phyloP scores from a whole-genome alignment of 2,888 invertebrate genomes.

The Syritta pipiens region DNA sequence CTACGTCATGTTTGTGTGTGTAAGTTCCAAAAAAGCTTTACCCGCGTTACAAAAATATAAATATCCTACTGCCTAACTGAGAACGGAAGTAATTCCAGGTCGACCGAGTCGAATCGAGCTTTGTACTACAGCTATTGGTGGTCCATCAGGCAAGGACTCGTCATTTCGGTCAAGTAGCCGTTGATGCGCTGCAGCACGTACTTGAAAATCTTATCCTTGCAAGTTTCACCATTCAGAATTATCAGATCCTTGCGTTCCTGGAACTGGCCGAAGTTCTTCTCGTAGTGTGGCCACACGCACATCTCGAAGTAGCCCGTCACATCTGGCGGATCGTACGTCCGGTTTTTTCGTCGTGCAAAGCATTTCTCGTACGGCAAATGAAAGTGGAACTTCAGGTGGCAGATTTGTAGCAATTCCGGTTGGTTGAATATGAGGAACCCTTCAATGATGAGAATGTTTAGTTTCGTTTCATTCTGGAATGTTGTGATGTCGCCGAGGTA shows the following conservation, averaged over 20 bases:
- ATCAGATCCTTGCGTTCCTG: slow-evolving; percentile 77
- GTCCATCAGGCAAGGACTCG: slow-evolving; percentile 75
- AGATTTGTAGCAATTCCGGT: slow-evolving; percentile 83
- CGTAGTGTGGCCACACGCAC: slow-evolving; percentile 94
- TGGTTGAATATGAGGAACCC: slow-evolving; percentile 89
- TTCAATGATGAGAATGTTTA: slow-evolving; percentile 85
- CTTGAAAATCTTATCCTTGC: slow-evolving; percentile 77
- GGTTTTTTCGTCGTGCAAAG: slow-evolving; percentile 81
- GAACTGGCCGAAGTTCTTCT: slow-evolving; percentile 81
- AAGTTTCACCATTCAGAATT: slow-evolving; percentile 77
- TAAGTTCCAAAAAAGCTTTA: slow-evolving; percentile 22
- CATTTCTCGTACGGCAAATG: slow-evolving; percentile 86
- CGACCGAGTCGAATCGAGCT: neutral
- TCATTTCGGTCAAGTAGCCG: slow-evolving; percentile 74
- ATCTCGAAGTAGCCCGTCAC: slow-evolving; percentile 91
- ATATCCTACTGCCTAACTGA: slow-evolving; percentile 34
- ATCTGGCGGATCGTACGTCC: slow-evolving; percentile 92
- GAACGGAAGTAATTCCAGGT: slow-evolving; percentile 1
- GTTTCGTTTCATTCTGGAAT: slow-evolving; percentile 73
- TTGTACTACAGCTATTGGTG: slow-evolving; percentile 70
- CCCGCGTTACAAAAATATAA: slow-evolving; percentile 60
- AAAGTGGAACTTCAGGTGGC: slow-evolving; percentile 87
- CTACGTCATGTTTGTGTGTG: slow-evolving; percentile 38
- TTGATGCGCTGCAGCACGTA: slow-evolving; percentile 76
- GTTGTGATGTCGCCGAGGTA: slow-evolving; percentile 42